Base-by-base conservation (phyloP, 2,797 vertebrate genomes). In the Sebastes trivittatus region DNA sequence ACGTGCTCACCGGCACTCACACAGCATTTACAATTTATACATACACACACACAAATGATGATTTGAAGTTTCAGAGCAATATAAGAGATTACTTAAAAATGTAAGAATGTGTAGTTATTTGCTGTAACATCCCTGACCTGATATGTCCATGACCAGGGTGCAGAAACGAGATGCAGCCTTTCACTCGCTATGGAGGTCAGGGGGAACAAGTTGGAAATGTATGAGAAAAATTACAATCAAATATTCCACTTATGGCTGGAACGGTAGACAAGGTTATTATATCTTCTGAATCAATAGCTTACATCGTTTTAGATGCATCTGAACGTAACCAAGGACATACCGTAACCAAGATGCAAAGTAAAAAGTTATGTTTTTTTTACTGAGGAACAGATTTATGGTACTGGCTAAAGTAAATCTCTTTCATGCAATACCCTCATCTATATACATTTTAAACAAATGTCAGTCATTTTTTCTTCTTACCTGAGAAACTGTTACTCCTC, bases 381-480 rank as follows among this genome's bases (percentile, higher is more conserved):
- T 16, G 5, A 73, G 25, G 23, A 63, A 67, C 34, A 46, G 18
- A 70, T 5, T 52, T 13, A 9, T 27, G 16, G 5, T 70, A 3
- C 11, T 49, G 3, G 52, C 29, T 52, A 20, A 22, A 54, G 13
- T 49, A 11, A 32, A 67, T 56, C 7, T 76, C 2, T 65, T 65
- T 46, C n/a, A 62, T 27, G 4, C 11, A 52, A 38, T 36, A n/a
- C 1, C 0, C 14, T 60, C 23, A 7, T 38, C 2, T 56, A 13
- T n/a, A 6, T 56, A 9, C n/a, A 69, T 54, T 56, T 42, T 34
- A 32, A 76, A 42, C 22, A 30, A 38, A 55, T 2, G 1, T 61
- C 27, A 46, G 2, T 61, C 27, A 22, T 20, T 42, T 1, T 32
- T 42, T 61, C 6, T 38, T 86, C 91, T 92, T 91, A 94, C 92